Base-by-base conservation (phyloP, 2,113 vertebrate genomes). In the Tursiops truncatus region DNA sequence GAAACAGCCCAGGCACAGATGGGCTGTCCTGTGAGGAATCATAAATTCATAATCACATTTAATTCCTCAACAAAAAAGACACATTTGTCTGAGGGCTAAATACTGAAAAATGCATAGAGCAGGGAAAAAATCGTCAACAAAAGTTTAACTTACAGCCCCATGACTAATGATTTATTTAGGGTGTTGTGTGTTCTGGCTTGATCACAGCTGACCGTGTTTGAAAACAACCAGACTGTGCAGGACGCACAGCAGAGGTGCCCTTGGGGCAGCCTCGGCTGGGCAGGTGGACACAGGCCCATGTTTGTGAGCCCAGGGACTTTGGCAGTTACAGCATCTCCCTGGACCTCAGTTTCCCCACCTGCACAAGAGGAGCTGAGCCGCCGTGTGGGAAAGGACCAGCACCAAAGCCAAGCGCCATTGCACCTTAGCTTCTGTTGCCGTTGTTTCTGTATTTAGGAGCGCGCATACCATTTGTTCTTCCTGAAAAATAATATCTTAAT, bases 261-360 rank as follows among this genome's bases (percentile, higher is more conserved):
- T 2, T 0, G 0, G 80, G 89, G 41, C 56, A 14, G 44, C 80
- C 33, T 2, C 9, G 11, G 86, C 74, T 0, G 8, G 53, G 18
- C 12, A 0, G 8, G 53, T 4, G 53, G 14, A 28, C 23, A 0
- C 31, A 6, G 67, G 25, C 11, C 74, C 33, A 1, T 0, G 3
- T 12, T 9, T 17, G 2, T 13, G 20, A 17, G n/a, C 50, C 31
- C 2, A 65, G 15, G 14, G 25, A 17, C 89, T 11, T 21, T 4
- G 21, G 67, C 15, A 25, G 18, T 1, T 2, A 5, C 5, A 4
- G 17, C 15, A 0, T 23, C 38, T 36, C 28, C 58, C 68, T 0
- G 12, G 47, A 23, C 56, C 67, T 73, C 44, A 4, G 14, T 53
- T 20, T 73, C 53, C 25, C 21, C 5, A 25, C 4, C 60, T 11